Evolutionary conservation across 2,113 vertebrate genomes (phyloP).

Genomic region (Theristicus caerulescens): DNA sequence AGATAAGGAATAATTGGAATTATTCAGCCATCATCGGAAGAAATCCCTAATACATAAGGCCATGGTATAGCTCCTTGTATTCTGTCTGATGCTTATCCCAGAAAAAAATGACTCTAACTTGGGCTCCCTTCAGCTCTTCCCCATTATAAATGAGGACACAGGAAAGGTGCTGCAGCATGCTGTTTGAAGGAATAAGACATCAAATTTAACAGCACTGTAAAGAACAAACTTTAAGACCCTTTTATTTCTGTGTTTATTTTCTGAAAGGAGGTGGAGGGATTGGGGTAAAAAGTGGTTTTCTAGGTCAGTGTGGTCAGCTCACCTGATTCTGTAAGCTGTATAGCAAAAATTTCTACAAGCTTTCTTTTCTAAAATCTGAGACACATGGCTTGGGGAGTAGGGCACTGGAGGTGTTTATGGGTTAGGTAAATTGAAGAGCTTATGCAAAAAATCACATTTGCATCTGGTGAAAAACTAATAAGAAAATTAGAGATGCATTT

Average conservation of each 20-base stretch:
- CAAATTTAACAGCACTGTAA: neutral
- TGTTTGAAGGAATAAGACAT: neutral
- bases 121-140: neutral
- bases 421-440: neutral
- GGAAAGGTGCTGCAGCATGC: neutral
- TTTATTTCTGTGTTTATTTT: neutral
- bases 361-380: neutral
- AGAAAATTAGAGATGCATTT: neutral
- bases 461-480: neutral
- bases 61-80: neutral
- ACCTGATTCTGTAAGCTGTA: neutral
- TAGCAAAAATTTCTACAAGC: neutral
- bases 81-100: neutral
- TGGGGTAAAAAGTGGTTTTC: neutral
- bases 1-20: conserved; percentile 6
- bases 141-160: neutral
- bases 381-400: fast-evolving
- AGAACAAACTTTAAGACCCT: neutral
- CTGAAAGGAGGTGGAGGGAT: neutral
- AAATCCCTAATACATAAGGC: neutral
- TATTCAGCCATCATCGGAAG: neutral
- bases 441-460: neutral
- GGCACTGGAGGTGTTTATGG: neutral
- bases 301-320: neutral
- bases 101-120: neutral